Percentiles rank a stretch among this genome's conserved stretches.
Conservation (phyloP, 92 coral and sea anemone species). For the Umimayanthus chanpuru region DNA sequence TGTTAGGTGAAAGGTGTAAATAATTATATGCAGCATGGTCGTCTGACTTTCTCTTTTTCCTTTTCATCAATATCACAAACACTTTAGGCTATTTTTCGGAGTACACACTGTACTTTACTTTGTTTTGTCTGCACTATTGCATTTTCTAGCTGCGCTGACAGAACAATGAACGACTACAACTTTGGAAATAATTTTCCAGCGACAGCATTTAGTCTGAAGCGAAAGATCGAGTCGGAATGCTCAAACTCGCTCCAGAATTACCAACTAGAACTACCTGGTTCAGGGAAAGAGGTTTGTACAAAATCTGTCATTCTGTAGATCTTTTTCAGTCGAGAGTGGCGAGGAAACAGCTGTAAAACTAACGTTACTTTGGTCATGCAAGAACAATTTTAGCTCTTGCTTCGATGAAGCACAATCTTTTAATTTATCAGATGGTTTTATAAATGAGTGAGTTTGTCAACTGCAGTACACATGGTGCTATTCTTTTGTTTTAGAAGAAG, state of each 20-base stretch:
- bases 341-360: not conserved
- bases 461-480: not conserved
- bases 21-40: conserved; percentile 24
- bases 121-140: not conserved
- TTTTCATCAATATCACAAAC: not conserved
- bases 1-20: not conserved
- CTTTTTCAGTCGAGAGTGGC: not conserved
- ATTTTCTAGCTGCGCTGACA: not conserved
- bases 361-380: too few species aligned
- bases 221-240: conserved; percentile 27
- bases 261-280: conserved; percentile 9
- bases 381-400: not conserved
- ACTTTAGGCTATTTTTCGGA: not conserved
- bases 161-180: conserved; percentile 18
- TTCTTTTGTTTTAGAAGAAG: conserved; percentile 24
- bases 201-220: conserved; percentile 24
- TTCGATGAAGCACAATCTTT: not conserved
- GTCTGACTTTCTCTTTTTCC: conserved; percentile 6
- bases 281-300: conserved; percentile 26
- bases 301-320: not conserved
- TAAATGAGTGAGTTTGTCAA: too few species aligned
- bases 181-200: conserved; percentile 21
- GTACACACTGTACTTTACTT: not conserved
- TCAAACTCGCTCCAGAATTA: not conserved
- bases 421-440: not conserved